phyloP scores from a whole-genome alignment of 2,797 vertebrate genomes.

The Sebastes itinus region DNA sequence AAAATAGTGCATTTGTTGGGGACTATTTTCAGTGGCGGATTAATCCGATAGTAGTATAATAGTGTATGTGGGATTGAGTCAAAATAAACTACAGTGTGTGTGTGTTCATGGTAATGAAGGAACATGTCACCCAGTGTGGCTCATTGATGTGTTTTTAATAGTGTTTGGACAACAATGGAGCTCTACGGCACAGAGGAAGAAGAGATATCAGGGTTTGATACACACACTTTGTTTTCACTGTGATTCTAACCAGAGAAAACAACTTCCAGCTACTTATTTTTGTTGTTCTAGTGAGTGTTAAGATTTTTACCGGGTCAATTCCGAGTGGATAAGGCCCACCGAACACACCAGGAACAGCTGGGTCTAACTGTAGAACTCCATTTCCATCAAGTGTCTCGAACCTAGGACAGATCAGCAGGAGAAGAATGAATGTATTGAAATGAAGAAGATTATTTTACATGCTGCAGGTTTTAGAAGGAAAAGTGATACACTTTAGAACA shows the following conservation, averaged over 20 bases:
- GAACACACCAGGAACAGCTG: constrained; percentile 91
- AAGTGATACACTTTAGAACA: not conserved
- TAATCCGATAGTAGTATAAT: not conserved
- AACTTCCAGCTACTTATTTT: not conserved
- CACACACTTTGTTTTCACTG: not conserved
- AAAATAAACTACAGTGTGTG: not conserved
- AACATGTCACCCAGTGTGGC: no score
- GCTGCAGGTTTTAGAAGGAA: not conserved
- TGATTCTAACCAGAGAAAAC: not conserved
- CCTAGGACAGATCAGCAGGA: constrained; percentile 70
- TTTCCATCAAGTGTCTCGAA: constrained; percentile 84
- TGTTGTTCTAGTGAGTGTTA: not conserved
- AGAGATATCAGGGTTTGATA: no score
- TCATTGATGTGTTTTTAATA: no score
- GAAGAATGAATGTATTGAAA: not conserved
- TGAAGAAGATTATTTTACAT: not conserved
- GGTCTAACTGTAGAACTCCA: constrained; percentile 90
- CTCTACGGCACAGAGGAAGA: no score
- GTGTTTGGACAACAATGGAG: no score
- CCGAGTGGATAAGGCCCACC: constrained; percentile 95
- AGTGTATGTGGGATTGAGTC: not conserved
- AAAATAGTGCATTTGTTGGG: not conserved
- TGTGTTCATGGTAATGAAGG: no score
- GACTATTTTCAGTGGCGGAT: not conserved
- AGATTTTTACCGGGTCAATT: constrained; percentile 91